phyloP scores from a whole-genome alignment of 2,797 vertebrate genomes.

The Orestias chungarensis region DNA sequence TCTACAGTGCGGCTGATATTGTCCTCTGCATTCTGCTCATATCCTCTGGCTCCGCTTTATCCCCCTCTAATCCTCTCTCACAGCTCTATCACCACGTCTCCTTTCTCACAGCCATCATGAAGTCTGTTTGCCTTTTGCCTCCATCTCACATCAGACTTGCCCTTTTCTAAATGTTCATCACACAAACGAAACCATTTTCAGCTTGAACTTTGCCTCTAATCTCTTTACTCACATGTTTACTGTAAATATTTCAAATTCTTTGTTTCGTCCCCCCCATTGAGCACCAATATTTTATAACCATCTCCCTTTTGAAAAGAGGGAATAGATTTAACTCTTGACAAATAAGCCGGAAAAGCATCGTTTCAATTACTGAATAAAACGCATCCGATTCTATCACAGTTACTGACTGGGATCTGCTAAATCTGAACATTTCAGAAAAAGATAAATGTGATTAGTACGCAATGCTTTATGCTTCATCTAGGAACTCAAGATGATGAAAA shows the following conservation, averaged over 20 bases:
- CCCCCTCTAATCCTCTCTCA: conserved; percentile 57
- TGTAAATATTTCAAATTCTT: conserved; percentile 2
- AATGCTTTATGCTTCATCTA: too few species aligned
- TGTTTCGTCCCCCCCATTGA: too few species aligned
- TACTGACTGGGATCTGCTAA: neutral
- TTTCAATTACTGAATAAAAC: neutral
- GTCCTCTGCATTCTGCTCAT: conserved; percentile 13
- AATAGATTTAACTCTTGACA: neutral
- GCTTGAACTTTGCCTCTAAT: conserved; percentile 10
- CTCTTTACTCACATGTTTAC: neutral
- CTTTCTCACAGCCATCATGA: conserved; percentile 18
- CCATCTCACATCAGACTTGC: conserved; percentile 26
- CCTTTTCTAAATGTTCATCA: conserved; percentile 20
- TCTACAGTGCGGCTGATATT: conserved; percentile 23
- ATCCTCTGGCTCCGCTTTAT: conserved; percentile 44
- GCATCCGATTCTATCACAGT: neutral
- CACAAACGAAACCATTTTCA: neutral
- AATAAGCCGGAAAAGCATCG: neutral
- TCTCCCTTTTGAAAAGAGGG: neutral
- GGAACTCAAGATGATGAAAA: too few species aligned
- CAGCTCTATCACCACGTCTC: conserved; percentile 18
- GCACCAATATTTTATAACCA: neutral
- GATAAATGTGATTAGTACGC: neutral
- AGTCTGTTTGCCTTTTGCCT: conserved; percentile 33
- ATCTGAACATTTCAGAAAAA: neutral